phyloP scores from a whole-genome alignment of 1,140 invertebrate species.

The Papilio helenus region DNA sequence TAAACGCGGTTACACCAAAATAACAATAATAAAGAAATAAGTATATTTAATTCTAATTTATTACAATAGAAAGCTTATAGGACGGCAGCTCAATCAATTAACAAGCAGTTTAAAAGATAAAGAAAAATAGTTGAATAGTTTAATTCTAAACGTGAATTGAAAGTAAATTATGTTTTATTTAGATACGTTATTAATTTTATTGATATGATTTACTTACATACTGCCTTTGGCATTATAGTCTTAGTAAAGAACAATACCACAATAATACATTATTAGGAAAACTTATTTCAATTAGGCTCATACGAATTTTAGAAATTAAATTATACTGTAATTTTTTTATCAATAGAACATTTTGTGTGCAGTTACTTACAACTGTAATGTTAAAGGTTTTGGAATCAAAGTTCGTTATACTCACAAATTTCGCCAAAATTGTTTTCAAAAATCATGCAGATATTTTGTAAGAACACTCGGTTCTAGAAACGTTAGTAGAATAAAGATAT shows the following conservation, averaged over 20 bases:
- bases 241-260: conserved; percentile 45
- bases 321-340: not conserved
- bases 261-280: conserved; percentile 41
- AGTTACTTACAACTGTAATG: not conserved
- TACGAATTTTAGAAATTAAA: not conserved
- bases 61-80: conserved; percentile 53
- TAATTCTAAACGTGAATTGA: conserved; percentile 6
- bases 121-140: conserved; percentile 20
- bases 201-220: conserved; percentile 62
- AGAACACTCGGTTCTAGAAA: not conserved
- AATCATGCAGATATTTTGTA: not conserved
- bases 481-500: not conserved
- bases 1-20: conserved; percentile 11
- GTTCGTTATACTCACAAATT: not conserved
- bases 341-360: not conserved
- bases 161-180: conserved; percentile 20
- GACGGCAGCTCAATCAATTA: conserved; percentile 64
- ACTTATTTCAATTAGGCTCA: conserved; percentile 31
- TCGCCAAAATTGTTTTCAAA: not conserved
- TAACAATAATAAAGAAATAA: conserved; percentile 1
- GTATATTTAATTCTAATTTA: conserved; percentile 29
- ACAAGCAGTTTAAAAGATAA: conserved; percentile 33
- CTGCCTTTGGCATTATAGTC: conserved; percentile 59
- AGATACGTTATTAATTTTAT: conserved; percentile 42
- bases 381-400: not conserved